A percentile compares a stretch with the other conserved stretches of the same genome.
Evolutionary conservation across 2,113 vertebrate species (phyloP).

Genomic region (Stegostoma tigrinum): DNA sequence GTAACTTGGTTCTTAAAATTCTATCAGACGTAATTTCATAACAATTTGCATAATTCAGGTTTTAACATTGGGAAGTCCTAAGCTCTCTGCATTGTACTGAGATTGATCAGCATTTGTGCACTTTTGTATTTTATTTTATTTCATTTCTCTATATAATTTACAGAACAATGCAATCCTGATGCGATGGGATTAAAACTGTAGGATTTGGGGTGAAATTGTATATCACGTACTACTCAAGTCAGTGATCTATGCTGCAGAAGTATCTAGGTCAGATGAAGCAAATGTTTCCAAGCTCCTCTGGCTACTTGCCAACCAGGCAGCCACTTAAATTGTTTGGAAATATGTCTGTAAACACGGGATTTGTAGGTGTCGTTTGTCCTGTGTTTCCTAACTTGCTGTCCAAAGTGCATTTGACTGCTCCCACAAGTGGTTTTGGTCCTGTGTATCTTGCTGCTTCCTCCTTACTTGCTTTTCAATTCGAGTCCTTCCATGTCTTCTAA

Average conservation of each 20-base stretch:
- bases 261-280: neutral
- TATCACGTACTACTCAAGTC: neutral
- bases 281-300: neutral
- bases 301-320: neutral
- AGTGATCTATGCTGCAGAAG: neutral
- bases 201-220: neutral
- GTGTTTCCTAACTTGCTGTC: neutral
- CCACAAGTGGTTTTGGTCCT: neutral
- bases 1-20: too few species aligned
- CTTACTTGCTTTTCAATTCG: neutral
- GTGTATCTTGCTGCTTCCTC: neutral
- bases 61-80: neutral
- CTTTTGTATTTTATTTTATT: neutral
- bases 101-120: neutral
- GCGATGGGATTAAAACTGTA: neutral
- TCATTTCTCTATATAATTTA: neutral
- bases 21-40: too few species aligned
- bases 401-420: neutral
- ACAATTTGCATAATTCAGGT: neutral
- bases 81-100: neutral
- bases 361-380: neutral
- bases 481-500: neutral
- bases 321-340: neutral
- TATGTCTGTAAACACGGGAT: neutral
- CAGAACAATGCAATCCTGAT: neutral